These are phyloP conservation scores for Myotis vivesi DNA, from an alignment of 2,797 vertebrate species.

Conservation along the genomic window DNA sequence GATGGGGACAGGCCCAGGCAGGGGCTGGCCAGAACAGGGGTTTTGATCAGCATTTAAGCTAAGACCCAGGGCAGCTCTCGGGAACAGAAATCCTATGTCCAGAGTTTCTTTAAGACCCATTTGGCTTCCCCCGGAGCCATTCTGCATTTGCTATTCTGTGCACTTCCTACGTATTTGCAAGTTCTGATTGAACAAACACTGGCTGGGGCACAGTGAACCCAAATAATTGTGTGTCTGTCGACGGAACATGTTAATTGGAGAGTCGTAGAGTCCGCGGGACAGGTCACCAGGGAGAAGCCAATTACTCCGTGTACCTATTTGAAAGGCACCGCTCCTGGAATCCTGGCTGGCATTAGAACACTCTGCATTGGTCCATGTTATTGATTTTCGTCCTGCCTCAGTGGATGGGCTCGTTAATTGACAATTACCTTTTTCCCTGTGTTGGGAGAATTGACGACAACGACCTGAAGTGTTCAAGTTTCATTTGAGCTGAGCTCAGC, in stretches of 20 bases:
- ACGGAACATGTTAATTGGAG: constrained; percentile 83
- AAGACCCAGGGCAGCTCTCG: background rate
- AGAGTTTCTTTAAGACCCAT: constrained; percentile 36
- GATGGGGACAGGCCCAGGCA: background rate
- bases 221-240: constrained; percentile 78
- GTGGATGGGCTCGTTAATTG: constrained; percentile 84
- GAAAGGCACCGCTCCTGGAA: constrained; percentile 76
- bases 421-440: constrained; percentile 85
- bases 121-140: constrained; percentile 40
- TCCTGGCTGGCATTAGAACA: constrained; percentile 81
- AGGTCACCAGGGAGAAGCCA: constrained; percentile 81
- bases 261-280: constrained; percentile 72
- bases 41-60: background rate
- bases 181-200: constrained; percentile 79
- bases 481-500: constrained; percentile 77
- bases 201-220: constrained; percentile 68
- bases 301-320: constrained; percentile 81
- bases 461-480: constrained; percentile 80
- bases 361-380: constrained; percentile 81
- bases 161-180: constrained; percentile 61
- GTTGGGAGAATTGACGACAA: constrained; percentile 81
- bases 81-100: background rate
- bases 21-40: background rate
- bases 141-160: constrained; percentile 66
- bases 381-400: constrained; percentile 82